phyloP scores from a whole-genome alignment of 2,113 vertebrate species.

The Pygathrix nemaeus region DNA sequence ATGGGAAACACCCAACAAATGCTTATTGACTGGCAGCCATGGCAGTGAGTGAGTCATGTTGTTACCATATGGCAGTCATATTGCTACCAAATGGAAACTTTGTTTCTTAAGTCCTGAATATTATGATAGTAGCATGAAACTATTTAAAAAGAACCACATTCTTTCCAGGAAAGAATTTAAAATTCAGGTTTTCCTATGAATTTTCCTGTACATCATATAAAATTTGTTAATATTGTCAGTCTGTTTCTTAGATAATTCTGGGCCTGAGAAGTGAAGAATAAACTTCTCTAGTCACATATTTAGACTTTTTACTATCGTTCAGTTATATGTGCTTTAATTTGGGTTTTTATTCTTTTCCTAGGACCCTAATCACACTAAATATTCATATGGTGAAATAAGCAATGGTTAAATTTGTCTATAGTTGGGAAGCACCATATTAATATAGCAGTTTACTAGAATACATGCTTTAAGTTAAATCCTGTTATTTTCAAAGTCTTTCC shows the following conservation, averaged over 20 bases:
- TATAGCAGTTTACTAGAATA: background rate
- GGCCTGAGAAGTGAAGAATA: background rate
- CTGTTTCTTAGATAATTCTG: background rate
- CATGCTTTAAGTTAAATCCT: slow-evolving; percentile 17
- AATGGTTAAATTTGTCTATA: background rate
- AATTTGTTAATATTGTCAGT: background rate
- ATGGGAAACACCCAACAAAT: background rate
- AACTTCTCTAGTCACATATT: background rate
- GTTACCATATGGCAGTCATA: background rate
- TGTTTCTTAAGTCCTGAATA: background rate
- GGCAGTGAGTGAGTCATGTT: background rate
- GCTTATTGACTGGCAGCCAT: no score
- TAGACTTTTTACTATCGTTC: background rate
- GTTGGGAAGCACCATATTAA: background rate
- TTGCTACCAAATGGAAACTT: background rate
- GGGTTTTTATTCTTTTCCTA: slow-evolving; percentile 16
- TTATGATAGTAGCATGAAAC: background rate
- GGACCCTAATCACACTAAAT: background rate
- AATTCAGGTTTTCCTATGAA: background rate
- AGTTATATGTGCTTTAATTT: background rate
- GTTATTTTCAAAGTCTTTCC: slow-evolving; percentile 20
- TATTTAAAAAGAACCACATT: background rate
- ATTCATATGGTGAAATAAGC: slow-evolving; percentile 25
- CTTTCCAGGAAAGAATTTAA: slow-evolving; percentile 18
- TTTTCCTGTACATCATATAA: background rate